Evolutionary conservation across 2,888 invertebrate species (phyloP).

Genomic region (Metacarcinus magister): DNA sequence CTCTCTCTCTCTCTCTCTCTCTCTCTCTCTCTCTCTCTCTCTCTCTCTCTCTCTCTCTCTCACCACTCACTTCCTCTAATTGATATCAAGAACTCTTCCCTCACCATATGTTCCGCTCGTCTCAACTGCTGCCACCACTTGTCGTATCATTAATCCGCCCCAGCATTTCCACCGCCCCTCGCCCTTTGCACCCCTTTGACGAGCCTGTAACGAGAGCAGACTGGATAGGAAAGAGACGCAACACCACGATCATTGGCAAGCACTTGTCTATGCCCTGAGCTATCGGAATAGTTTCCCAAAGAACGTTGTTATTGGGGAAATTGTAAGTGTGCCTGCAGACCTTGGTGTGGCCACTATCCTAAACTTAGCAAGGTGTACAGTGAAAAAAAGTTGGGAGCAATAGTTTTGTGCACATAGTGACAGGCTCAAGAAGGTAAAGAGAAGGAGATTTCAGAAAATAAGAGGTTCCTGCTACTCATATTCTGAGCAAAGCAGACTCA

Average conservation of each 20-base stretch:
- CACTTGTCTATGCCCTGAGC: not conserved
- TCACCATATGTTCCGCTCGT: not conserved
- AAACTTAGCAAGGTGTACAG: too few relatives aligned
- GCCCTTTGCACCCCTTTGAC: not conserved
- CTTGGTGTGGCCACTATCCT: not conserved
- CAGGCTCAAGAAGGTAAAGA: too few relatives aligned
- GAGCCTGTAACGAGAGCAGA: not conserved
- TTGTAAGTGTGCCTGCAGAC: too few relatives aligned
- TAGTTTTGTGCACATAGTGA: too few relatives aligned
- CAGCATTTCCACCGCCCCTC: not conserved
- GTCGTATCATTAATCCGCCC: not conserved
- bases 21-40: not conserved
- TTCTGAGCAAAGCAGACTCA: too few relatives aligned
- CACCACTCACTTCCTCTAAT: not conserved
- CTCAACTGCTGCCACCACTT: not conserved
- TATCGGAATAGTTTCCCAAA: not conserved
- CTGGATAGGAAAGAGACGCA: not conserved
- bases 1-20: too few relatives aligned
- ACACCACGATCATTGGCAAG: not conserved
- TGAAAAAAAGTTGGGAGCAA: too few relatives aligned
- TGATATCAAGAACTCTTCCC: constrained; percentile 2
- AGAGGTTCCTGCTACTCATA: too few relatives aligned
- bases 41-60: not conserved
- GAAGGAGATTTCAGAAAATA: too few relatives aligned
- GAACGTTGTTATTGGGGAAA: not conserved